Evolutionary conservation across 92 coral and sea anemone species (phyloP).

Genomic region (Parazoanthus atlanticus): DNA sequence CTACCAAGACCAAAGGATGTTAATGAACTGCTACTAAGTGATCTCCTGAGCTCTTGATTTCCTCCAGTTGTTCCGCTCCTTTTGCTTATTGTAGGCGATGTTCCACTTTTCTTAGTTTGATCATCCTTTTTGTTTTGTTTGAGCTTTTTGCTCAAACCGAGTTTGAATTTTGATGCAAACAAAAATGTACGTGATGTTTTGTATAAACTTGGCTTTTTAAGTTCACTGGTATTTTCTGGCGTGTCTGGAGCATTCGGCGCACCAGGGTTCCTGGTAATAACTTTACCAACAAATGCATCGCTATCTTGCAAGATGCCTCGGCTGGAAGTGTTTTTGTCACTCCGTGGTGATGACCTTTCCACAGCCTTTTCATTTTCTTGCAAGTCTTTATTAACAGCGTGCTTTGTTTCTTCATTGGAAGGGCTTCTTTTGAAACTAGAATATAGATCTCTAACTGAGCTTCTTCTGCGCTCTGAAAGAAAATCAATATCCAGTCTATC

Average conservation of each 20-base stretch:
- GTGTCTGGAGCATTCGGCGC: not conserved
- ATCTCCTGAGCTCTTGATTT: constrained; percentile 18
- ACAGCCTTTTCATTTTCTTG: not conserved
- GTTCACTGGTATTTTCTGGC: not conserved
- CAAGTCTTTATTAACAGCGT: not conserved
- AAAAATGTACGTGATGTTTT: constrained; percentile 60
- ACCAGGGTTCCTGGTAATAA: not conserved
- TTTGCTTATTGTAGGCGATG: not conserved
- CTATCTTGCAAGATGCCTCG: not conserved
- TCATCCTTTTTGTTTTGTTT: constrained; percentile 7
- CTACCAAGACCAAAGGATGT: not conserved
- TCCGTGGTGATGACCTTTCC: not conserved
- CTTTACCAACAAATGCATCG: not conserved
- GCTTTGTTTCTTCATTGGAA: not conserved
- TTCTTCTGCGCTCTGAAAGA: not conserved
- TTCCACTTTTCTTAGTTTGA: not conserved
- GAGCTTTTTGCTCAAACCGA: constrained; percentile 39
- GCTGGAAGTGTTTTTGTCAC: not conserved
- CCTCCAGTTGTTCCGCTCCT: not conserved
- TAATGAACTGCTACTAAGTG: not conserved
- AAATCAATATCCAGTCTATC: not conserved
- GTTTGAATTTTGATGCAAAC: constrained; percentile 63
- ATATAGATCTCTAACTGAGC: constrained; percentile 24
- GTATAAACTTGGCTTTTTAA: not conserved
- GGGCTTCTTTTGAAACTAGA: constrained; percentile 1